Evolutionary conservation across 2,797 vertebrate genomes (phyloP).

Genomic region (Echiichthys vipera): DNA sequence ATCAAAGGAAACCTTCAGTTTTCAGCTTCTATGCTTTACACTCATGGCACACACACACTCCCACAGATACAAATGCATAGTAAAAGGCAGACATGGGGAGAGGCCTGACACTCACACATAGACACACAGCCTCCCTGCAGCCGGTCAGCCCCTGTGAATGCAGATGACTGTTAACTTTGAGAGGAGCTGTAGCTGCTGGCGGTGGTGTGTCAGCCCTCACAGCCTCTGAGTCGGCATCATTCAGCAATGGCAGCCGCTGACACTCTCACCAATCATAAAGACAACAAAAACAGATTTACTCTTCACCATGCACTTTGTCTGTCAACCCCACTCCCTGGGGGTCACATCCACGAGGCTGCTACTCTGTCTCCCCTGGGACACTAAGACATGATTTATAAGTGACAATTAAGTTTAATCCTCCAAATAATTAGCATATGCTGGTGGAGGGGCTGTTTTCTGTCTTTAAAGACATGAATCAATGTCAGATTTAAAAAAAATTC

Average conservation of each 20-base stretch:
- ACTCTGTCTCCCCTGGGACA: constrained; percentile 1
- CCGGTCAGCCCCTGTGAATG: constrained; percentile 9
- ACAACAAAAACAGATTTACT: constrained; percentile 65
- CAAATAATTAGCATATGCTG: background rate
- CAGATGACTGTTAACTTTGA: constrained; percentile 56
- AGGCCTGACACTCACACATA: constrained; percentile 5
- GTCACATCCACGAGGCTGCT: background rate
- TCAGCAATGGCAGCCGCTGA: constrained; percentile 50
- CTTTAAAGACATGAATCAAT: constrained; percentile 7
- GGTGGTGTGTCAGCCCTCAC: constrained; percentile 13
- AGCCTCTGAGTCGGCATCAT: constrained; percentile 24
- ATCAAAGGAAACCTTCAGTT: constrained; percentile 33
- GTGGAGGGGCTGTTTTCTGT: constrained; percentile 13
- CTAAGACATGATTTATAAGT: background rate
- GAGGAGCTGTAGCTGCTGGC: constrained; percentile 37
- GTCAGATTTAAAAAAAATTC: constrained; percentile 30
- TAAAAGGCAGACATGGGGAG: constrained; percentile 14
- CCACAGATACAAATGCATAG: constrained; percentile 9
- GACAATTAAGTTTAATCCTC: constrained; percentile 1
- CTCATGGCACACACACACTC: background rate
- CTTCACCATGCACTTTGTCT: constrained; percentile 52
- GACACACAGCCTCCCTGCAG: constrained; percentile 5
- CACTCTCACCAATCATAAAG: constrained; percentile 62
- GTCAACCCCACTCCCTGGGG: constrained; percentile 24
- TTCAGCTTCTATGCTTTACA: constrained; percentile 14